These are phyloP conservation scores for Enteromius unitaeniatus DNA, from an alignment of 2,797 vertebrate genomes.

Conservation along the genomic window DNA sequence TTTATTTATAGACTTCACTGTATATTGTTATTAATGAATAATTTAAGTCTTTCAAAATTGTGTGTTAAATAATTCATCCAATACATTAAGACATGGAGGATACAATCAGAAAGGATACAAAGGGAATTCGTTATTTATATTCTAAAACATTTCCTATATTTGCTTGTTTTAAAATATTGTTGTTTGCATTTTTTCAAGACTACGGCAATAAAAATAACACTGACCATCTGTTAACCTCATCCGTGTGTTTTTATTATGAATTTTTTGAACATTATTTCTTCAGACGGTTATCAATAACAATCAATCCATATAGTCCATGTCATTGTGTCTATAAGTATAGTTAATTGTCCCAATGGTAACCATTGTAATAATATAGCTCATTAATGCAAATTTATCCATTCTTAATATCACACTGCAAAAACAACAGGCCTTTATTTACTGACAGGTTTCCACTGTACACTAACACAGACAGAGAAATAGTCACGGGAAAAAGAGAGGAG, in stretches of 20 bases:
- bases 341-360: slow-evolving; percentile 76
- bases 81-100: background rate
- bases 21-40: background rate
- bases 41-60: background rate
- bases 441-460: slow-evolving; percentile 86
- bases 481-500: slow-evolving; percentile 70
- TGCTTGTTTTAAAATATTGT: background rate
- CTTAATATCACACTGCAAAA: slow-evolving; percentile 82
- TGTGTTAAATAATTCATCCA: background rate
- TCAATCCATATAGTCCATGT: slow-evolving; percentile 78
- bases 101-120: background rate
- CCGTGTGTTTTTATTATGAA: slow-evolving; percentile 85
- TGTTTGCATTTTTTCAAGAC: background rate
- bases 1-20: background rate
- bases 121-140: background rate
- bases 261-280: slow-evolving; percentile 75
- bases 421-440: slow-evolving; percentile 83
- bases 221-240: slow-evolving; percentile 71
- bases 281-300: slow-evolving; percentile 80
- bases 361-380: slow-evolving; percentile 80
- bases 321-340: slow-evolving; percentile 79
- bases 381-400: slow-evolving; percentile 82
- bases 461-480: slow-evolving; percentile 83
- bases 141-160: background rate
- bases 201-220: background rate